Base-by-base conservation (phyloP, 2,888 invertebrate genomes). In the Ichneumon xanthorius region DNA sequence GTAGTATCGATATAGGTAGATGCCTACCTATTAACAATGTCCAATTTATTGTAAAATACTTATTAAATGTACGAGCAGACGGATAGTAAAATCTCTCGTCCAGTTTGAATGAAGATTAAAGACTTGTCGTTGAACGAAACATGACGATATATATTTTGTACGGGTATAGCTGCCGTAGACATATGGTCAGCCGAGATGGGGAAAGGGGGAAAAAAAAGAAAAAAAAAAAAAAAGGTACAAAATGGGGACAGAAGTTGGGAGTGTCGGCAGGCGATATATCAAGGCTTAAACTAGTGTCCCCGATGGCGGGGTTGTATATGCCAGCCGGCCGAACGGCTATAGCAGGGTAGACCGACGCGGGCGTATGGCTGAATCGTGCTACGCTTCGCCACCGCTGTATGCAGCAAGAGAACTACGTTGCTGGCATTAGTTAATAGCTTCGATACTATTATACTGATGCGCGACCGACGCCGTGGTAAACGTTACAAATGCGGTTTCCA, bases 161-260 rank as follows among this genome's bases (percentile, higher is more conserved):
- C 22, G 50, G 85, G 88, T 89, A 88, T 89, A 87, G 85, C 89
- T 91, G 90, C 87, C 82, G 89, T 92, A 91, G 92, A 92, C 92
- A 92, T 92, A 92, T 92, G 92, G 92, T 92, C 92, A 92, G 88
- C 90, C 87, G 83, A 86, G 89, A 82, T 71, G 89, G 88, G 85
- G 82, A 86, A 76, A 75, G 82, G 73, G 77, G 82, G 75, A 48
- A 40, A 11, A 40, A 40, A 40, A 40, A 40, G 9, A 40, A 88
- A 89, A 87, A 88, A 90, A 91, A 91, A 91, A 92, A 92, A 91
- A 91, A 90, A 89, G 92, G 89, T 90, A 92, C 92, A 93, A 93
- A 93, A 92, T 91, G 91, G 91, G 91, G 93, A 94, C 94, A 94
- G 94, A 94, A 94, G 94, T 94, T 94, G 94, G 94, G 94, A 93